Evolutionary conservation across 2,888 invertebrate species (phyloP), one percentile per base, ranked within the genome.

Genomic region (Ophraella communa): DNA sequence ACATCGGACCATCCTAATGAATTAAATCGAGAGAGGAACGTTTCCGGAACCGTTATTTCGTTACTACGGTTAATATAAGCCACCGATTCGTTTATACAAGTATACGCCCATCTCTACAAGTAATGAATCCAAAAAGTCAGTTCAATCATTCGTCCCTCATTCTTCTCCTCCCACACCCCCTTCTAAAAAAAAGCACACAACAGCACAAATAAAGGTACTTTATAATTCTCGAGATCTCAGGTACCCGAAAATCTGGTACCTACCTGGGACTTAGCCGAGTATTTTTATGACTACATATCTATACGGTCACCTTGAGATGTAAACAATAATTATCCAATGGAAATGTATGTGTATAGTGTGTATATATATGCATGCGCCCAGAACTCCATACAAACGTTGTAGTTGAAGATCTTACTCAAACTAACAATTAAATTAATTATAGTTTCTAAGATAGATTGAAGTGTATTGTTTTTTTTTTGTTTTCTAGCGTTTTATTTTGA

Each of bases 281-380:
- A 14, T 39, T 79, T 79, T 79, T 79, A 79, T 73, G 78, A 76
- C 78, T 70, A 73, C 75, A 78, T 79, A 79, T 77, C 72, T 74
- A 74, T 73, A 73, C 76, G 80, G 80, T 80, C 80, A 80, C 80
- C 80, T 80, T 80, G 80, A 77, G 78, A 78, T 79, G 78, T 78
- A 78, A 79, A 80, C 80, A 80, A 78, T 79, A 80, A 80, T 80
- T 80, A 80, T 78, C 77, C 79, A 78, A 79, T 77, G 78, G 78
- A 77, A 77, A 79, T 78, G 78, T 30, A 11, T 30, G 78, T 78
- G 78, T 77, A 77, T 74, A 75, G 75, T 75, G 74, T 63, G 58
- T 47, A n/a, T n/a, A n/a, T n/a, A n/a, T n/a, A n/a, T n/a, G 65
- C 56, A 39, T 30, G 44, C 44, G 23, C 24, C 27, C 67, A 63